Conservation (phyloP, 92 coral and sea anemone genomes). For the Zoanthus sociatus region DNA sequence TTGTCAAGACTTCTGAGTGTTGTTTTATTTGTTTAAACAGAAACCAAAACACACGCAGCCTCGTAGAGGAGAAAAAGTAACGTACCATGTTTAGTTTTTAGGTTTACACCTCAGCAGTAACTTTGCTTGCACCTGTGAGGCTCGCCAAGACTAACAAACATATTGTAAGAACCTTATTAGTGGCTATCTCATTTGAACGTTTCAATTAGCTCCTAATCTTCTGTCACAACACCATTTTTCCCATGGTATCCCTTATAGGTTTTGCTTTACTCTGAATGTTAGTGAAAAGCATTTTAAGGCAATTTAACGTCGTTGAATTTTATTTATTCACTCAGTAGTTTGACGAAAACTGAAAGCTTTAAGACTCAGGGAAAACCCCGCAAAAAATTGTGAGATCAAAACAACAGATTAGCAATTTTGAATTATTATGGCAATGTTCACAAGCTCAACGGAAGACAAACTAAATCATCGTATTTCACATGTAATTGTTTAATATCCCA, state of each 20-base stretch:
- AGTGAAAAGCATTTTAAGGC: background rate
- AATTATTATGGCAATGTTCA: background rate
- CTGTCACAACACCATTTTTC: background rate
- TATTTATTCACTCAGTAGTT: background rate
- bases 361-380: background rate
- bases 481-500: background rate
- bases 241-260: background rate
- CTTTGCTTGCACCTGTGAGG: background rate
- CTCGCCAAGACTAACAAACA: too few species aligned
- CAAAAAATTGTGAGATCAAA: background rate
- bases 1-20: background rate
- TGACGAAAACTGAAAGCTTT: background rate
- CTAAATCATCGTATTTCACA: background rate
- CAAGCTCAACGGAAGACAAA: background rate
- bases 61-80: background rate
- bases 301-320: background rate
- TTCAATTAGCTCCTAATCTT: background rate
- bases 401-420: background rate
- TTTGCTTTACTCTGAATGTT: background rate
- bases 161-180: background rate
- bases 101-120: background rate
- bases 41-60: background rate
- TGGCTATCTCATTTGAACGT: too few species aligned
- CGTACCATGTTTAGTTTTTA: background rate
- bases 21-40: background rate